Conservation (phyloP, 2,113 vertebrate genomes). For the Cepphus grylle region DNA sequence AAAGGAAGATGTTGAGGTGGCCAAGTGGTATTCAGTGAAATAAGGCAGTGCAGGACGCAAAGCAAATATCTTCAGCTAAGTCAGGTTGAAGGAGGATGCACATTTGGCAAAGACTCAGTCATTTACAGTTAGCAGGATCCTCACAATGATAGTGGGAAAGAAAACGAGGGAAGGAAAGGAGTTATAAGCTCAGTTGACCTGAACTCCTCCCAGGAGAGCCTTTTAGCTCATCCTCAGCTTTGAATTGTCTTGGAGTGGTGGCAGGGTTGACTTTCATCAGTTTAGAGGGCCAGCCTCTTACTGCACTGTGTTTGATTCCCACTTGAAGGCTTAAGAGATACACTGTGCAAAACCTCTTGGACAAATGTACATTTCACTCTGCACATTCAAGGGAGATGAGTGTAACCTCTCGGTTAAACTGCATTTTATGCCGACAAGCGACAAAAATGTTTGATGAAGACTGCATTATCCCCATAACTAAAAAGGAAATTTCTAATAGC, state of each 20-base stretch:
- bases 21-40: neutral
- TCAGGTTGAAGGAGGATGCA: neutral
- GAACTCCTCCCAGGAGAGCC: neutral
- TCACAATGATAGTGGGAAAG: neutral
- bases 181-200: neutral
- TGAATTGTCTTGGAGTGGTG: neutral
- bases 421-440: constrained; percentile 36
- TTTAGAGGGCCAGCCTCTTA: neutral
- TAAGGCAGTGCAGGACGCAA: neutral
- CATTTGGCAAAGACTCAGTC: neutral
- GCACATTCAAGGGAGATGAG: constrained; percentile 27
- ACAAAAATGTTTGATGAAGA: constrained; percentile 35
- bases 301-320: neutral
- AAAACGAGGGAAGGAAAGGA: neutral
- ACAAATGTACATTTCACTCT: neutral
- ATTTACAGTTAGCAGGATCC: neutral
- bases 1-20: neutral
- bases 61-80: neutral
- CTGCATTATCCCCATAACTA: constrained; percentile 39
- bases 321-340: neutral
- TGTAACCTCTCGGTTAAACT: constrained; percentile 36
- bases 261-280: neutral
- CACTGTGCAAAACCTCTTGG: neutral
- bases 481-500: constrained; percentile 35
- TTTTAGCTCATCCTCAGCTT: neutral